These are phyloP conservation scores for Zelostemma sp. DNA, from an alignment of 1,140 invertebrate species.

Conservation along the genomic window DNA sequence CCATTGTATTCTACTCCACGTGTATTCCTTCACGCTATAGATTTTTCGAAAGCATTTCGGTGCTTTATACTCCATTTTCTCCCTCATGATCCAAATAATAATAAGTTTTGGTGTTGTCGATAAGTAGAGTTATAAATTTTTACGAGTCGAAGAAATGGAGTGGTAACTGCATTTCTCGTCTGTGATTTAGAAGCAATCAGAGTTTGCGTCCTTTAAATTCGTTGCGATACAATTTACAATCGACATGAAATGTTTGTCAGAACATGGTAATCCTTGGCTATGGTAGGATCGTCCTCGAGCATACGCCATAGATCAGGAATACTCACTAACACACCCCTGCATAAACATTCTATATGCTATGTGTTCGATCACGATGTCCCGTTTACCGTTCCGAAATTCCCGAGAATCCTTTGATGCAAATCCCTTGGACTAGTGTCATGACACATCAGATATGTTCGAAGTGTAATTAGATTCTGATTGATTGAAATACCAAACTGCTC, in stretches of 20 bases:
- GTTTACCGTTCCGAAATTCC: slow-evolving; percentile 49
- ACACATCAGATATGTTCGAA: slow-evolving; percentile 23
- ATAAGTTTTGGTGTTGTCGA: no score
- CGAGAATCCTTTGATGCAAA: slow-evolving; percentile 38
- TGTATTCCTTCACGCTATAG: slow-evolving; percentile 62
- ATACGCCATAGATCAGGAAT: slow-evolving; percentile 28
- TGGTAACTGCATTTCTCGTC: no score
- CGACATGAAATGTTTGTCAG: slow-evolving; percentile 8
- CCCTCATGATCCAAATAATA: slow-evolving; percentile 43
- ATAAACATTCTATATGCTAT: slow-evolving; percentile 37
- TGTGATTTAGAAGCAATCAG: no score
- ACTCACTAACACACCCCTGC: slow-evolving; percentile 21
- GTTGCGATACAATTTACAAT: not conserved
- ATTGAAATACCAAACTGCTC: slow-evolving; percentile 15
- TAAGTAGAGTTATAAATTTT: no score
- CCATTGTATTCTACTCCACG: slow-evolving; percentile 61
- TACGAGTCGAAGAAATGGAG: no score
- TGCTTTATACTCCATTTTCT: slow-evolving; percentile 48
- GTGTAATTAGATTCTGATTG: slow-evolving; percentile 34
- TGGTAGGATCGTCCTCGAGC: slow-evolving; percentile 28
- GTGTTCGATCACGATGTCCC: slow-evolving; percentile 39
- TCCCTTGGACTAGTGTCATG: slow-evolving; percentile 2
- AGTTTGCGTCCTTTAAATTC: slow-evolving; percentile 11
- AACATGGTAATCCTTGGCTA: slow-evolving; percentile 19
- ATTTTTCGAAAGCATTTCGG: slow-evolving; percentile 65